These are phyloP conservation scores for Amblyopsis hoosieri DNA, from an alignment of 2,797 vertebrate genomes.

Conservation along the genomic window DNA sequence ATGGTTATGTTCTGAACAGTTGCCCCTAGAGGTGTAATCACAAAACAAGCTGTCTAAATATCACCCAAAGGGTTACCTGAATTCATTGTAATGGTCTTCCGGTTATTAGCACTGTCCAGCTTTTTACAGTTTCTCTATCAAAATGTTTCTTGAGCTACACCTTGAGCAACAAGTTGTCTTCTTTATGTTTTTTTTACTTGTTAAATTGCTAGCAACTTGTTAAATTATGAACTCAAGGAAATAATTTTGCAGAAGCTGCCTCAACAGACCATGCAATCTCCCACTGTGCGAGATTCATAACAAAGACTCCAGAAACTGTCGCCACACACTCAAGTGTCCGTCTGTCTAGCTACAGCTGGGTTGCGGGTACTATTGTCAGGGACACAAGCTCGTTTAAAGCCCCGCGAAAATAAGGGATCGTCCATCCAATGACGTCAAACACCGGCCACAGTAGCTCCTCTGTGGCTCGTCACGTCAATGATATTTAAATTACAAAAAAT, in stretches of 20 bases:
- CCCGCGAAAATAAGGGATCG: conserved; percentile 10
- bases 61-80: neutral
- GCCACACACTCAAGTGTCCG: conserved; percentile 31
- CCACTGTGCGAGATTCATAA: conserved; percentile 37
- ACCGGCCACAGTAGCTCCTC: conserved; percentile 46
- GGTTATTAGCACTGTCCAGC: neutral
- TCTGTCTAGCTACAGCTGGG: conserved; percentile 58
- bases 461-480: conserved; percentile 58
- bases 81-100: neutral
- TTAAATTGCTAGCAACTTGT: neutral
- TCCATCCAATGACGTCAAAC: conserved; percentile 27
- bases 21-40: conserved; percentile 26
- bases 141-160: neutral
- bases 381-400: conserved; percentile 12
- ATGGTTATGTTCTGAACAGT: conserved; percentile 34
- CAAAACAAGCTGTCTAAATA: conserved; percentile 26
- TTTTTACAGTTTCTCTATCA: neutral
- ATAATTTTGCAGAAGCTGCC: conserved; percentile 24
- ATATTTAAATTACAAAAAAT: conserved; percentile 33
- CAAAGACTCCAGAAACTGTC: conserved; percentile 25
- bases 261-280: conserved; percentile 7
- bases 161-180: neutral
- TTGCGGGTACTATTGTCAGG: conserved; percentile 44
- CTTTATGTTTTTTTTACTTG: neutral
- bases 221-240: conserved; percentile 21